A percentile compares a stretch with the other conserved stretches of the same genome.
These are phyloP conservation scores for Camponotus fellah DNA, from an alignment of 2,888 invertebrate species.

Conservation along the genomic window DNA sequence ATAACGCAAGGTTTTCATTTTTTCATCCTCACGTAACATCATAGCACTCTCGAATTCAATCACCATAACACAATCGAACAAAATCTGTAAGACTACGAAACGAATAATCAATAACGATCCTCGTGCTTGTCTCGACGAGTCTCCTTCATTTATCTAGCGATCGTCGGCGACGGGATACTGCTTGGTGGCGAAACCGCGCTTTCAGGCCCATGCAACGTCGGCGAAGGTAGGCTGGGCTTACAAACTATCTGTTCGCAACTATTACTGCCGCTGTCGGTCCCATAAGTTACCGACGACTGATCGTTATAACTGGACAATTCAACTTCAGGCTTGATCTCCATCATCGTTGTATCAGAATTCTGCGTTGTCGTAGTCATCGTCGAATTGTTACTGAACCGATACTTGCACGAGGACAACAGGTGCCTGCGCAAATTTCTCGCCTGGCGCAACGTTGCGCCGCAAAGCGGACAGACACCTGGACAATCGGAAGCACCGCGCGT, in stretches of 20 bases:
- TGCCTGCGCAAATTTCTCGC: constrained; percentile 88
- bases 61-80: constrained; percentile 55
- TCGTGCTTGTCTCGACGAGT: constrained; percentile 43
- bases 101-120: constrained; percentile 7
- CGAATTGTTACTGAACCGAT: constrained; percentile 79
- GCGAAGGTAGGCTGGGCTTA: constrained; percentile 82
- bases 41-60: constrained; percentile 21
- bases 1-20: constrained; percentile 73
- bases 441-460: constrained; percentile 88
- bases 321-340: constrained; percentile 83
- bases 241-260: constrained; percentile 84
- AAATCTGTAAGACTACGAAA: constrained; percentile 27
- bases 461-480: constrained; percentile 88
- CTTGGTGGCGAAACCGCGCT: constrained; percentile 81
- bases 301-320: constrained; percentile 77
- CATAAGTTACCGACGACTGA: constrained; percentile 71
- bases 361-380: constrained; percentile 46
- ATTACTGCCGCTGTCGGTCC: constrained; percentile 80
- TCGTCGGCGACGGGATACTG: constrained; percentile 81
- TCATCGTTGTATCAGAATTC: constrained; percentile 78
- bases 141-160: constrained; percentile 81
- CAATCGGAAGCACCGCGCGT: constrained; percentile 89
- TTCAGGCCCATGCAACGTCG: constrained; percentile 73
- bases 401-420: constrained; percentile 86
- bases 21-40: neutral